A percentile compares a stretch with the other conserved stretches of the same genome.
phyloP scores from a whole-genome alignment of 2,113 vertebrate genomes.

The Leptosomus discolor region DNA sequence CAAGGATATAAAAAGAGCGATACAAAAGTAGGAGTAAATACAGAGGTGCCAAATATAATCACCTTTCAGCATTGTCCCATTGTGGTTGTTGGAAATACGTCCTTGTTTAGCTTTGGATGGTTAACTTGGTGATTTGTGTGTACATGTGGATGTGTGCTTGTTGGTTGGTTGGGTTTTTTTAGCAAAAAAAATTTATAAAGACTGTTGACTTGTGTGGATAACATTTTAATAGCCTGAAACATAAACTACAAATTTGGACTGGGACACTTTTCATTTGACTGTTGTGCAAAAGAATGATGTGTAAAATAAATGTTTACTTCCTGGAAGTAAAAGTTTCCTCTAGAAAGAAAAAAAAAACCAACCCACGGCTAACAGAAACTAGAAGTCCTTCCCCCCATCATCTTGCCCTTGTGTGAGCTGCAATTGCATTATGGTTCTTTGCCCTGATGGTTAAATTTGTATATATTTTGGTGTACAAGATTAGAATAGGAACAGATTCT shows the following conservation, averaged over 20 bases:
- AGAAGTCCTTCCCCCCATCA: not conserved
- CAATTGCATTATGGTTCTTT: not conserved
- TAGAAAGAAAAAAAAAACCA: not conserved
- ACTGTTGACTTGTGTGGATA: not conserved
- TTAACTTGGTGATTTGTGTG: not conserved
- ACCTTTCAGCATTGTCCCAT: not conserved
- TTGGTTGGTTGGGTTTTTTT: not conserved
- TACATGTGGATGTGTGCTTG: not conserved
- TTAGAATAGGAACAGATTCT: not conserved
- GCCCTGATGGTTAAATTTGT: not conserved
- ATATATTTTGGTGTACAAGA: not conserved
- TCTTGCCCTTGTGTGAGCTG: not conserved
- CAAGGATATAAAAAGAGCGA: not conserved
- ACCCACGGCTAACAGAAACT: not conserved
- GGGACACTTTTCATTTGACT: not conserved
- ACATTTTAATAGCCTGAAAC: not conserved
- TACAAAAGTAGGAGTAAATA: not conserved
- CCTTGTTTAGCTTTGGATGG: not conserved
- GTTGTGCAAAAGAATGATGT: not conserved
- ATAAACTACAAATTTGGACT: not conserved
- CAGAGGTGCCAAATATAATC: not conserved
- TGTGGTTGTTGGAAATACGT: not conserved
- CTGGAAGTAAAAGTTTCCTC: not conserved
- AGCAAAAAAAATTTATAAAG: not conserved
- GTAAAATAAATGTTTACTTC: conserved; percentile 21